Evolutionary conservation across 2,888 invertebrate genomes (phyloP).

Genomic region (Drosophila ustulata): DNA sequence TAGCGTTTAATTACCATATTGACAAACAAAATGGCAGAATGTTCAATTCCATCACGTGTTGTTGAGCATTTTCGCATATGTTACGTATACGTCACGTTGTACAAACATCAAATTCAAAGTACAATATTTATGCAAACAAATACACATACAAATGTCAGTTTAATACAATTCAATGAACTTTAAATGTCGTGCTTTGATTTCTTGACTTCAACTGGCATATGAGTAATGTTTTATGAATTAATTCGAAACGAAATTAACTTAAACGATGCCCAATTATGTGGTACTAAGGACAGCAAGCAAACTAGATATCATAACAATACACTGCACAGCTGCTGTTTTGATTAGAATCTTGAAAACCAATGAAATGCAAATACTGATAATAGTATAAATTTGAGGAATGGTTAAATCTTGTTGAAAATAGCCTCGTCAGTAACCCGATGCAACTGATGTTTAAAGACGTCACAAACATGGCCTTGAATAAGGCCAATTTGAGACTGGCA

Average conservation of each 20-base stretch:
- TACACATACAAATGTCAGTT: background rate
- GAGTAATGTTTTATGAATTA: conserved; percentile 1
- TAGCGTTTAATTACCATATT: conserved; percentile 36
- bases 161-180: conserved; percentile 17
- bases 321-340: background rate
- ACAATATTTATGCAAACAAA: conserved; percentile 13
- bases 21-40: conserved; percentile 27
- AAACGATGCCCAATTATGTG: background rate
- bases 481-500: conserved; percentile 18
- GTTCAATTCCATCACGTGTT: conserved; percentile 26
- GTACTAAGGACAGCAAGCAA: too few species aligned
- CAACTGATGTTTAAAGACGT: conserved; percentile 10
- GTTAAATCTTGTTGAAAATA: background rate
- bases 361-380: background rate
- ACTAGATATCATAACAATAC: too few species aligned
- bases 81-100: conserved; percentile 45
- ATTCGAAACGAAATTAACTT: background rate
- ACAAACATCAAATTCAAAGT: conserved; percentile 11
- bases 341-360: background rate
- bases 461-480: conserved; percentile 13
- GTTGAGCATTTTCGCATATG: conserved; percentile 14
- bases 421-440: background rate
- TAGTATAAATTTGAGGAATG: background rate
- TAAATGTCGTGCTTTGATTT: conserved; percentile 7
- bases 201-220: background rate